Conservation (phyloP, 2,888 invertebrate genomes). For the Nyleta sp. region DNA sequence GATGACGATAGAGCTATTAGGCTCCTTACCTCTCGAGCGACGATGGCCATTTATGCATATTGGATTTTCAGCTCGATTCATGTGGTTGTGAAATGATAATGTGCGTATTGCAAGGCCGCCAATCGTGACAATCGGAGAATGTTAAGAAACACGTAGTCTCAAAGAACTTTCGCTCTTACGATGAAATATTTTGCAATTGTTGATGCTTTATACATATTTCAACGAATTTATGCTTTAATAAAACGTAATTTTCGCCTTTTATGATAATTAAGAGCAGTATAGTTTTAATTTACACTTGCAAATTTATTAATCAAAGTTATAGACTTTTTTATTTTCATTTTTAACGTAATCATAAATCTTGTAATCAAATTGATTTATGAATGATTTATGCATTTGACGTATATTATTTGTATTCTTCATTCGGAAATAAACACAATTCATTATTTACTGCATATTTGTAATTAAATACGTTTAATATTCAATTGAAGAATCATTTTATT, state of each 20-base stretch:
- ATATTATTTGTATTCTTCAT: too few species aligned
- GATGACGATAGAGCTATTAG: slow-evolving; percentile 64
- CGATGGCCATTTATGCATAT: slow-evolving; percentile 68
- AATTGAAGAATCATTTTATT: too few species aligned
- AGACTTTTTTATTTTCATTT: slow-evolving; percentile 7
- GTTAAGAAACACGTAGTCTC: slow-evolving; percentile 65
- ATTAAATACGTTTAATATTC: too few species aligned
- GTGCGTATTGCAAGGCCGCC: slow-evolving; percentile 67
- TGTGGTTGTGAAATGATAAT: slow-evolving; percentile 67
- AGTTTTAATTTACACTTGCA: slow-evolving; percentile 12
- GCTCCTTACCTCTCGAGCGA: slow-evolving; percentile 56
- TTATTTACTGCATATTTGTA: too few species aligned
- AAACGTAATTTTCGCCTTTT: slow-evolving; percentile 51
- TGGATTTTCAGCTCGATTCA: slow-evolving; percentile 67
- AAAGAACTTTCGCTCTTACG: slow-evolving; percentile 67
- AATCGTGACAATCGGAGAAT: slow-evolving; percentile 67
- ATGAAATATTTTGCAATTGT: slow-evolving; percentile 65
- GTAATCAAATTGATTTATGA: slow-evolving; percentile 7
- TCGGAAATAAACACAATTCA: too few species aligned
- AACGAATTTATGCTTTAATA: slow-evolving; percentile 53
- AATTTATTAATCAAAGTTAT: slow-evolving; percentile 9
- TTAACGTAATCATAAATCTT: slow-evolving; percentile 1
- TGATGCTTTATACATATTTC: slow-evolving; percentile 65
- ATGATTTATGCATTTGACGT: neutral
- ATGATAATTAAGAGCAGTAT: slow-evolving; percentile 30